These are phyloP conservation scores for Colletes collaris DNA, from an alignment of 2,888 invertebrate genomes.

Conservation along the genomic window DNA sequence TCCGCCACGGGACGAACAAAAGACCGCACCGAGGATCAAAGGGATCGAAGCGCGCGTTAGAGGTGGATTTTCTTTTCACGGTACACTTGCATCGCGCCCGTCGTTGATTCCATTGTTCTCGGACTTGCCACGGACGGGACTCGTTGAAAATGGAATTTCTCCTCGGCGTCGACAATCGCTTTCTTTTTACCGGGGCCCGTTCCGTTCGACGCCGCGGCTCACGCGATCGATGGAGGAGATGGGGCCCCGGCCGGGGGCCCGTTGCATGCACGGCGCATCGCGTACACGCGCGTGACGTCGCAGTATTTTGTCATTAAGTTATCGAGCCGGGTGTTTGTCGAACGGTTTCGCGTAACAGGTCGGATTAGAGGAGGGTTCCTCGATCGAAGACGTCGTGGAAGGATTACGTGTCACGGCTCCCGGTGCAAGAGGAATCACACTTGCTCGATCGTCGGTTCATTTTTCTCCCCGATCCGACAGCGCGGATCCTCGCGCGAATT, in stretches of 20 bases:
- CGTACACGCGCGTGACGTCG: background rate
- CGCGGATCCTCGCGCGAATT: background rate
- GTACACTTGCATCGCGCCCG: slow-evolving; percentile 46
- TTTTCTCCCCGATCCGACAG: slow-evolving; percentile 7
- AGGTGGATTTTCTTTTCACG: slow-evolving; percentile 53
- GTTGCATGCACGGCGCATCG: slow-evolving; percentile 6
- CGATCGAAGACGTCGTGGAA: background rate
- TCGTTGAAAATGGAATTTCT: slow-evolving; percentile 54
- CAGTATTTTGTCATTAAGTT: slow-evolving; percentile 42
- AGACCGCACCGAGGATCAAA: slow-evolving; percentile 1
- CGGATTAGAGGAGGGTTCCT: slow-evolving; percentile 29
- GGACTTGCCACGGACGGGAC: slow-evolving; percentile 18
- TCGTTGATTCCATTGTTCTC: slow-evolving; percentile 49
- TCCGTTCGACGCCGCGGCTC: slow-evolving; percentile 17
- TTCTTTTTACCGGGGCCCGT: slow-evolving; percentile 38
- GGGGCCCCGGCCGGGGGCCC: background rate
- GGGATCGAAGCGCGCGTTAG: slow-evolving; percentile 16
- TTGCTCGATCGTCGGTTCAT: background rate
- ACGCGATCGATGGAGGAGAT: slow-evolving; percentile 39
- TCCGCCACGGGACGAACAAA: background rate
- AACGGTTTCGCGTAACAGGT: slow-evolving; percentile 14
- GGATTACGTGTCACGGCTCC: slow-evolving; percentile 10
- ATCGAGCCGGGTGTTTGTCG: slow-evolving; percentile 24
- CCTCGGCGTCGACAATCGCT: slow-evolving; percentile 44
- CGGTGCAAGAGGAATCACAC: slow-evolving; percentile 1